These are phyloP conservation scores for Drosophila neoperkinsi DNA, from an alignment of 2,888 invertebrate species.

Conservation along the genomic window DNA sequence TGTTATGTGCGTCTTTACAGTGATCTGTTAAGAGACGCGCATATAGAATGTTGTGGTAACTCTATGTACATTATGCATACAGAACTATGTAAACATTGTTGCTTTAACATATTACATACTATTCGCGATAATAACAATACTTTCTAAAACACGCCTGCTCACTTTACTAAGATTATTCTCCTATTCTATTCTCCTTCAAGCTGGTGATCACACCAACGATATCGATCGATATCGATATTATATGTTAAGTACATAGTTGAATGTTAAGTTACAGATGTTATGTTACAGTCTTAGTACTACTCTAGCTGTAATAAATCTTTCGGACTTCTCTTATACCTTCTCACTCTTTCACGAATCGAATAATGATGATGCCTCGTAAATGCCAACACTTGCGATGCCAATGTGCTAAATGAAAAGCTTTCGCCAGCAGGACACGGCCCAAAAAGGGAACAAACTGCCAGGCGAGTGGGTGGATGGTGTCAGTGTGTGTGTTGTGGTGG, in stretches of 20 bases:
- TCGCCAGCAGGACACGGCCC: constrained; percentile 26
- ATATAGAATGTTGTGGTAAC: no score
- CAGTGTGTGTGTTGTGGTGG: neutral
- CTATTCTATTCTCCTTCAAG: no score
- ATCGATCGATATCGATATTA: neutral
- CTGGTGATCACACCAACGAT: no score
- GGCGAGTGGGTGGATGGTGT: neutral
- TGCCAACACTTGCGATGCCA: constrained; percentile 50
- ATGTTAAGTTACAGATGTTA: neutral
- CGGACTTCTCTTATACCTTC: neutral
- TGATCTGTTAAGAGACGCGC: no score
- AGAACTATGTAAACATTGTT: no score
- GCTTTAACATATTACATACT: no score
- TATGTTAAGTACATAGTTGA: neutral
- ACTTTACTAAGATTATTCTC: no score
- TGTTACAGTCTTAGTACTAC: neutral
- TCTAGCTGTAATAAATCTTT: neutral
- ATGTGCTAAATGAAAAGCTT: constrained; percentile 51
- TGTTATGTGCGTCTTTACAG: no score
- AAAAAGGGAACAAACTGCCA: neutral
- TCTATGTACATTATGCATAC: no score
- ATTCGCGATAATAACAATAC: no score
- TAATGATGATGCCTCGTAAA: constrained; percentile 43
- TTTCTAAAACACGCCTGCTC: no score
- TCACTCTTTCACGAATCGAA: constrained; percentile 3